Conservation (phyloP, 2,888 invertebrate genomes). For the Plagiodera versicolora region DNA sequence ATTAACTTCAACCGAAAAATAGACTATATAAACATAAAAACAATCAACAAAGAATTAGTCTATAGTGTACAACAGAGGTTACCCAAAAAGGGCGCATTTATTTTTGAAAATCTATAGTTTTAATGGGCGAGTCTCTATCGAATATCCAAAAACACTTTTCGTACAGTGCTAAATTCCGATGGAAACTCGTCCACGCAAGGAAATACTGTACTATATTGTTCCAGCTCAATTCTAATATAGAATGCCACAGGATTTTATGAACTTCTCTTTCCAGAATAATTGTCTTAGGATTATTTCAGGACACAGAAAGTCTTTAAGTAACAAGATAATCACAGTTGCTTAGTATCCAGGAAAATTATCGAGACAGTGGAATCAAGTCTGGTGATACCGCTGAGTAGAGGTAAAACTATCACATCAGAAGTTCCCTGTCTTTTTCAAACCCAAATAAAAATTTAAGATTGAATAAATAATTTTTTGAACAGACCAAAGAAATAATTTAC, state of each 20-base stretch:
- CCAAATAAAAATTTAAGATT: no score
- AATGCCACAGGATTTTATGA: conserved; percentile 35
- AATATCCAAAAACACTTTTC: not conserved
- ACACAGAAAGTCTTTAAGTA: not conserved
- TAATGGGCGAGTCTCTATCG: not conserved
- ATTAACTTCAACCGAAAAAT: conserved; percentile 56
- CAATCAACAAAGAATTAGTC: conserved; percentile 55
- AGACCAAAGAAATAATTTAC: no score
- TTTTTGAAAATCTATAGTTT: conserved; percentile 12
- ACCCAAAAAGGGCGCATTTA: conserved; percentile 25
- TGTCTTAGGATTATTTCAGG: not conserved
- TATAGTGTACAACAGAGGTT: conserved; percentile 52
- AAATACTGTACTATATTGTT: conserved; percentile 21
- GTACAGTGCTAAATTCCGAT: not conserved
- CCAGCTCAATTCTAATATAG: conserved; percentile 46
- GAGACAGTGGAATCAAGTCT: no score
- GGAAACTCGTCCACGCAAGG: conserved; percentile 12
- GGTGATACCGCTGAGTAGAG: no score
- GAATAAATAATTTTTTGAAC: no score
- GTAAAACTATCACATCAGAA: no score
- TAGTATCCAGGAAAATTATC: no score
- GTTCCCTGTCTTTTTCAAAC: no score
- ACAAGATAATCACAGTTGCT: not conserved
- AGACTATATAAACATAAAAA: conserved; percentile 58
- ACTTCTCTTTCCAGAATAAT: not conserved